A percentile compares a stretch with the other conserved stretches of the same genome.
phyloP scores from a whole-genome alignment of 2,797 vertebrate species.

The Spondyliosoma cantharus region DNA sequence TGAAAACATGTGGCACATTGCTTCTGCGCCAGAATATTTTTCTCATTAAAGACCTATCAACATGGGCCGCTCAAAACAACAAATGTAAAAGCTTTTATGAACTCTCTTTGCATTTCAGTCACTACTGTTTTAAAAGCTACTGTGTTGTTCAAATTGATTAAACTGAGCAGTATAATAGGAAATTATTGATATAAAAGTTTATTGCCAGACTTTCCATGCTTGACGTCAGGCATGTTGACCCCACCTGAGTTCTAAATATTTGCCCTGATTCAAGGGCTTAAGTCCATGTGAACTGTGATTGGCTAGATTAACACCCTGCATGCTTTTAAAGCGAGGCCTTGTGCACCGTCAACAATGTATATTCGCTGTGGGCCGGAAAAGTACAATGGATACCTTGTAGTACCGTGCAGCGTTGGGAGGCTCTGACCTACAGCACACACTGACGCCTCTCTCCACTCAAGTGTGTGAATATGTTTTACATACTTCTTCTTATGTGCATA shows the following conservation, averaged over 20 bases:
- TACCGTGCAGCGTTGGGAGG: slow-evolving; percentile 24
- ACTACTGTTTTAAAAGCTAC: background rate
- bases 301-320: slow-evolving; percentile 48
- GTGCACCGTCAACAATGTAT: slow-evolving; percentile 61
- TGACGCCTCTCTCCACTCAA: slow-evolving; percentile 36
- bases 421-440: slow-evolving; percentile 32
- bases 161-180: background rate
- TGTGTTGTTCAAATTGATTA: background rate
- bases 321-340: slow-evolving; percentile 58
- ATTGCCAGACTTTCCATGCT: slow-evolving; percentile 25
- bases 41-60: slow-evolving; percentile 19
- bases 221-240: slow-evolving; percentile 32
- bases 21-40: slow-evolving; percentile 16
- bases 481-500: slow-evolving; percentile 6
- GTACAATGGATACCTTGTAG: slow-evolving; percentile 65
- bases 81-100: background rate
- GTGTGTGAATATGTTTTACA: slow-evolving; percentile 28
- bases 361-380: slow-evolving; percentile 24
- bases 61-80: slow-evolving; percentile 4
- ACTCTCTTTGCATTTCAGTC: background rate
- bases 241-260: slow-evolving; percentile 49
- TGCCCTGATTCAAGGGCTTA: slow-evolving; percentile 47
- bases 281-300: slow-evolving; percentile 54
- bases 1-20: slow-evolving; percentile 7
- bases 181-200: background rate